Conservation (phyloP, 2,888 invertebrate genomes). For the Athalia circularis region DNA sequence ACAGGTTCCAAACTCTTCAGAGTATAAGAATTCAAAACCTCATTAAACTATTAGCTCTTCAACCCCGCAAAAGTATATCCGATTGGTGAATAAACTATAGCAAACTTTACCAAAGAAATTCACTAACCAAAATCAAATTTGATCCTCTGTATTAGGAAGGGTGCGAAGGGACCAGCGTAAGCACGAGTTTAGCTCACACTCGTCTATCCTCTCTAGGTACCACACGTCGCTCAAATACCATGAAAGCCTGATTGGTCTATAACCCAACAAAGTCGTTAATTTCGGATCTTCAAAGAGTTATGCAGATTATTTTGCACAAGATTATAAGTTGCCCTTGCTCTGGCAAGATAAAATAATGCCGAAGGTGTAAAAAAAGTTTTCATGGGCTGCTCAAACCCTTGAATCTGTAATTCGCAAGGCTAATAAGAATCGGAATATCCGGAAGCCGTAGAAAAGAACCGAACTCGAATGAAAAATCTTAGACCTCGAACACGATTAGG, state of each 20-base stretch:
- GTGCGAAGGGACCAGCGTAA: not conserved
- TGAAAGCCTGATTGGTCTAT: not conserved
- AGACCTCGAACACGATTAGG: no score
- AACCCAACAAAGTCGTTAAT: not conserved
- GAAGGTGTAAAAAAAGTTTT: no score
- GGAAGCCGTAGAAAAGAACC: no score
- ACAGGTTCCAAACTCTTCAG: slow-evolving; percentile 61
- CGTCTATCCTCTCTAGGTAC: not conserved
- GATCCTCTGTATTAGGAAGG: not conserved
- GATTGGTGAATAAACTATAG: slow-evolving; percentile 15
- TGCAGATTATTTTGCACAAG: no score
- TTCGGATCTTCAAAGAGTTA: no score
- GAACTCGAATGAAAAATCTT: no score
- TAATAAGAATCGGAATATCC: no score
- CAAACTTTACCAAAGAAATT: not conserved
- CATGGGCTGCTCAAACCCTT: no score
- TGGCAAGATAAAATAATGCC: no score
- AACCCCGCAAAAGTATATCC: slow-evolving; percentile 7
- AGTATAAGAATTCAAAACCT: slow-evolving; percentile 58
- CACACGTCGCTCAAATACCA: slow-evolving; percentile 14
- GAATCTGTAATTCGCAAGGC: no score
- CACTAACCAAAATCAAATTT: slow-evolving; percentile 10
- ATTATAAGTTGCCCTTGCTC: no score
- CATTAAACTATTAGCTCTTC: slow-evolving; percentile 35
- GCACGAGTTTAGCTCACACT: slow-evolving; percentile 18